Conservation (phyloP, 2,113 vertebrate genomes). For the Scytalopus superciliaris region DNA sequence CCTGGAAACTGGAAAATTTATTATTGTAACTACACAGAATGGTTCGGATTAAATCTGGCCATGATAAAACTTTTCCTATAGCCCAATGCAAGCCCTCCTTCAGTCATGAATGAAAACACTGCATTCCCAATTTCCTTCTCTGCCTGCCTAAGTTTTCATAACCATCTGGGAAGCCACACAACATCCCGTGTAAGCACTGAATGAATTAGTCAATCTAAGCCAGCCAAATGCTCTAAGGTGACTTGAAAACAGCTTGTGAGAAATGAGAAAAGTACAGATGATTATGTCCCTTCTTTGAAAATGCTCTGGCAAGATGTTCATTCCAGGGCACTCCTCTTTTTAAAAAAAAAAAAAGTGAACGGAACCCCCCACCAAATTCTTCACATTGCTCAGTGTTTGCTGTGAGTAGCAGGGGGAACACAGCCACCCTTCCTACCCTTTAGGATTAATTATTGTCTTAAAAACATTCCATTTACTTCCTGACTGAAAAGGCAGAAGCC, state of each 20-base stretch:
- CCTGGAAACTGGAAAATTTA: conserved; percentile 56
- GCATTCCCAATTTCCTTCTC: conserved; percentile 29
- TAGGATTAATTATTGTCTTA: not conserved
- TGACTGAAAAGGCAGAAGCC: conserved; percentile 11
- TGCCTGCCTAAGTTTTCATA: conserved; percentile 10
- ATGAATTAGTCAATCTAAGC: not conserved
- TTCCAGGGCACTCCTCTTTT: not conserved
- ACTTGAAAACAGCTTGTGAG: not conserved
- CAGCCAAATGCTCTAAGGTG: not conserved
- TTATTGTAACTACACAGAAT: conserved; percentile 10
- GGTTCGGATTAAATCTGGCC: conserved; percentile 44
- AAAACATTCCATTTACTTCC: not conserved
- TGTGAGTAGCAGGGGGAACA: not conserved
- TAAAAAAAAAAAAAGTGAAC: not conserved
- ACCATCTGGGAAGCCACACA: not conserved
- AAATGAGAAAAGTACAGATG: not conserved
- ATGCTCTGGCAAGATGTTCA: not conserved
- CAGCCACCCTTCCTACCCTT: not conserved
- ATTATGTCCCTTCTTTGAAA: not conserved
- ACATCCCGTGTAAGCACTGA: not conserved
- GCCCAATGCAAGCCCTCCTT: not conserved
- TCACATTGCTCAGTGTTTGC: not conserved
- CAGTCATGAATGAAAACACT: conserved; percentile 22
- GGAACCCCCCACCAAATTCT: not conserved
- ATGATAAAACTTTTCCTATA: not conserved